phyloP scores from a whole-genome alignment of 2,888 invertebrate genomes.

The Ochlodes sylvanus region DNA sequence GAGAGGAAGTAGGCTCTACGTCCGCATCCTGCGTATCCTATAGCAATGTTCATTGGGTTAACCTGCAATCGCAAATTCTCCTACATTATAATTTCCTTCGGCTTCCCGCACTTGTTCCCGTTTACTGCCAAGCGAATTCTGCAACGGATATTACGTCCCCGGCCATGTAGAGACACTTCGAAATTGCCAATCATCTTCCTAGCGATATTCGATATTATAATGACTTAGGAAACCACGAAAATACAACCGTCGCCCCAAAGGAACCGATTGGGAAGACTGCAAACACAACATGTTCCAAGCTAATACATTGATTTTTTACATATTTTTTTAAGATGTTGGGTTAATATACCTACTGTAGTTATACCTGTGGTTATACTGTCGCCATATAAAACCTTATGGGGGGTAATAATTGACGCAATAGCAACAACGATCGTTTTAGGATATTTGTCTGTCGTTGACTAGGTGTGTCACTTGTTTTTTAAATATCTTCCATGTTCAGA shows the following conservation, averaged over 20 bases:
- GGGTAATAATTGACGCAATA: too few species aligned
- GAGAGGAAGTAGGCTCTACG: too few species aligned
- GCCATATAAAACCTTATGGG: too few species aligned
- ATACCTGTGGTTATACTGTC: too few species aligned
- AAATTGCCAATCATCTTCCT: slow-evolving; percentile 36
- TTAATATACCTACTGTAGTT: too few species aligned
- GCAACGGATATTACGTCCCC: slow-evolving; percentile 57
- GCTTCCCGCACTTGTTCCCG: slow-evolving; percentile 47
- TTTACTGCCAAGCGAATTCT: slow-evolving; percentile 48
- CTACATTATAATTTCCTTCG: slow-evolving; percentile 56
- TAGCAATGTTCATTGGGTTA: neutral
- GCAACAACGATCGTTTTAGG: too few species aligned
- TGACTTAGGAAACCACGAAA: slow-evolving; percentile 10
- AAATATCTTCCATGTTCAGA: too few species aligned
- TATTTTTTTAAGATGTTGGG: too few species aligned
- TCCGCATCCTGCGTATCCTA: neutral
- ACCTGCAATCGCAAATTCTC: slow-evolving; percentile 10
- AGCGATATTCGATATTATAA: slow-evolving; percentile 33
- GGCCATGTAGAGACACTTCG: slow-evolving; percentile 29
- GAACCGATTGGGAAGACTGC: neutral
- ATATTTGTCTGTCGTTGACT: too few species aligned
- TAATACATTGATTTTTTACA: too few species aligned
- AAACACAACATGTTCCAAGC: neutral
- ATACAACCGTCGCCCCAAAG: neutral
- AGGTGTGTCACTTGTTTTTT: too few species aligned